Evolutionary conservation across 2,797 vertebrate species (phyloP).

Genomic region (Scolopax rusticola): DNA sequence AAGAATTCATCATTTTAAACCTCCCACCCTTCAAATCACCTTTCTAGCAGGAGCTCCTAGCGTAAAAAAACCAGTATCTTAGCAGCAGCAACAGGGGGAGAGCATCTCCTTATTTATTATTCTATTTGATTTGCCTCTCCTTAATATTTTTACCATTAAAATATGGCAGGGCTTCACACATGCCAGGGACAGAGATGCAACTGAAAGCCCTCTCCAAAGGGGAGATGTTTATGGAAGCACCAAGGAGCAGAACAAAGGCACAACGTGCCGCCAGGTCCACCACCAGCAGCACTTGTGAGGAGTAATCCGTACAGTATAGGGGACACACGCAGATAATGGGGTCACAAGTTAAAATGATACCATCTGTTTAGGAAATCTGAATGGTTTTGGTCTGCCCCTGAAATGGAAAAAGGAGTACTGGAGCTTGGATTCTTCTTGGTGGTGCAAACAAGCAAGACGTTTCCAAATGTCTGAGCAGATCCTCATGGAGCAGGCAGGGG

Average conservation of each 20-base stretch:
- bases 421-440: neutral
- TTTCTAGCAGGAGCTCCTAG: neutral
- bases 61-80: neutral
- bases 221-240: neutral
- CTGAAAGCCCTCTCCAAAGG: neutral
- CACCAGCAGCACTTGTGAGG: neutral
- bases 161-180: neutral
- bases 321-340: rapidly evolving
- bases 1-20: neutral
- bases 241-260: slow-evolving; percentile 26
- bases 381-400: neutral
- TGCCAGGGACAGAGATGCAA: neutral
- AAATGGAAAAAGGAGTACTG: neutral
- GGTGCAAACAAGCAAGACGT: neutral
- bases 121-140: neutral
- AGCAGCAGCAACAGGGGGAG: neutral
- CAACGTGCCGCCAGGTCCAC: rapidly evolving
- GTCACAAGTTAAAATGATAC: neutral
- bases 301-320: rapidly evolving
- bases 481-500: rapidly evolving
- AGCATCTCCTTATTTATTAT: neutral
- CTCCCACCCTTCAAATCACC: neutral
- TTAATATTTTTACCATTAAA: neutral
- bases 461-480: neutral
- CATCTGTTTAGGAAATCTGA: slow-evolving; percentile 22